Conservation (phyloP, 2,113 vertebrate genomes). For the Bujurquina vittata region DNA sequence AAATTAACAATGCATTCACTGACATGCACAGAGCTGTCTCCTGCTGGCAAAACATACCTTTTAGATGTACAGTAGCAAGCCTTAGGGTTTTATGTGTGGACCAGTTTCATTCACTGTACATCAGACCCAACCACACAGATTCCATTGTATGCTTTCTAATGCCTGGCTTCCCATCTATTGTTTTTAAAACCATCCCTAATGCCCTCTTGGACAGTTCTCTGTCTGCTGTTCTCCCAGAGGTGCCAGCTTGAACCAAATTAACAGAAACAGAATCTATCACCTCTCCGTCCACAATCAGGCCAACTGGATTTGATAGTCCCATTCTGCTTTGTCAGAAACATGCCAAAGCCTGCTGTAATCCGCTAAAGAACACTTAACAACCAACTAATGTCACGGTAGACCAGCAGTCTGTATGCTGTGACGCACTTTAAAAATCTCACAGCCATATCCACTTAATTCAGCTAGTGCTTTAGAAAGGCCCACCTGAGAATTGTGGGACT, state of each 20-base stretch:
- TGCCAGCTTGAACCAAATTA: constrained; percentile 61
- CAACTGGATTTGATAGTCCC: constrained; percentile 66
- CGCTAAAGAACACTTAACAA: constrained; percentile 68
- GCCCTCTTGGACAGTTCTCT: constrained; percentile 55
- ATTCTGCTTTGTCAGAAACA: constrained; percentile 71
- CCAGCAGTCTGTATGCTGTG: constrained; percentile 45
- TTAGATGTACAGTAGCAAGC: constrained; percentile 34
- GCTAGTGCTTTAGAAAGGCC: constrained; percentile 74
- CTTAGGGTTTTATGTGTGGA: constrained; percentile 23
- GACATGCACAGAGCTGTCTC: constrained; percentile 17
- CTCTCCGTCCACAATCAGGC: constrained; percentile 39
- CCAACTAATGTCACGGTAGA: constrained; percentile 67
- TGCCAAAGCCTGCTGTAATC: constrained; percentile 52
- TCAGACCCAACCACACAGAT: constrained; percentile 2
- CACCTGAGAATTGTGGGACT: constrained; percentile 78
- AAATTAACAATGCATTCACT: constrained; percentile 6
- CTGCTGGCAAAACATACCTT: constrained; percentile 15
- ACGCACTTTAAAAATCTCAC: constrained; percentile 71
- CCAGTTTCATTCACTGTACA: constrained; percentile 28
- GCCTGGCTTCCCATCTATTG: constrained; percentile 48
- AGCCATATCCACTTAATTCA: constrained; percentile 80
- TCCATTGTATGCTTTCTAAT: constrained; percentile 39
- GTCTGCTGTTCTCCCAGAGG: constrained; percentile 58
- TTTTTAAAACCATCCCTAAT: constrained; percentile 65
- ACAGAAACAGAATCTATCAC: constrained; percentile 56